Base-by-base conservation (phyloP, 2,797 vertebrate genomes). In the Epinephelus awoara region DNA sequence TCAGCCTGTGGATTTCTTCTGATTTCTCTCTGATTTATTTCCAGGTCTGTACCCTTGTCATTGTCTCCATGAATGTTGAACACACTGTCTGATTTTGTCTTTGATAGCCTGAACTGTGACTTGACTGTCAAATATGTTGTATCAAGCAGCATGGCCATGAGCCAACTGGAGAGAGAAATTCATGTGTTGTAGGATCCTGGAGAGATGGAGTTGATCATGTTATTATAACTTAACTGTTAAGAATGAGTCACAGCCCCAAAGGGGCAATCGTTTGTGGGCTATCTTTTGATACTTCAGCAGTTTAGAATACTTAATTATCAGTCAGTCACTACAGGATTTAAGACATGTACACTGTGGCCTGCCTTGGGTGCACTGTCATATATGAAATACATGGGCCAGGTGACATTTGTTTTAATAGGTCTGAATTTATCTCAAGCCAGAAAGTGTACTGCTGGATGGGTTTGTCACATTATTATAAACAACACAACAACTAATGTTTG, bases 1-100 rank as follows among this genome's bases (percentile, higher is more conserved):
- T 63, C 34, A 73, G 76, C 49, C 62, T 21, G 56, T 80, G 87
- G 82, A 85, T 71, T 80, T 83, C 73, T 67, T 63, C 63, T 56
- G 46, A 77, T 69, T 87, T 82, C 52, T 61, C 69, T 74, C 71
- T 58, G 34, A 68, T 68, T 72, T 19, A 70, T 79, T 70, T 77
- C 56, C 80, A 88, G 91, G 87, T 92, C 72, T 83, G 83, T 82
- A 80, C 67, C 56, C 4, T 61, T 68, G 59, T 40, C 66, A 42
- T 65, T 56, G n/a, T 76, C 71, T 65, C 29, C 19, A 12, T 68
- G 29, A 80, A 66, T 82, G 56, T 75, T 75, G 46, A 65, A 71
- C 40, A 67, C 12, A 12, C n/a, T 76, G 57, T 46, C 13, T 54
- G 5, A 38, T 64, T n/a, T 69, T 23, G 40, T 42, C 40, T 70